Evolutionary conservation across 2,888 invertebrate species (phyloP).

Genomic region (Torymus auratus): DNA sequence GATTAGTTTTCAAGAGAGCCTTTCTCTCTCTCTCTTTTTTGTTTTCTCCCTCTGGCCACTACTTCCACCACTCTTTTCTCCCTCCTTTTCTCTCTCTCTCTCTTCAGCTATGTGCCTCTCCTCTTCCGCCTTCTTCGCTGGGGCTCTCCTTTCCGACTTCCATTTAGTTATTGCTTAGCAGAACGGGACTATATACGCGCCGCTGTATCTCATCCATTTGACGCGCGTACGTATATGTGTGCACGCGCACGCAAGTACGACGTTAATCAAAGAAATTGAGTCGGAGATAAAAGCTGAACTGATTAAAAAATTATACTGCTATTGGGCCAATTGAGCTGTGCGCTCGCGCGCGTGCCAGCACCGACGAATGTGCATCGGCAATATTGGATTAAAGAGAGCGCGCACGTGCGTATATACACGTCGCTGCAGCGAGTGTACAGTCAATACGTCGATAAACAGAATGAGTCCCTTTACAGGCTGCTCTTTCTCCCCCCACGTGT

Average conservation of each 20-base stretch:
- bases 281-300: conserved; percentile 40
- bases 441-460: conserved; percentile 29
- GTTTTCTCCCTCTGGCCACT: conserved; percentile 60
- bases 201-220: neutral
- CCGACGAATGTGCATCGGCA: conserved; percentile 29
- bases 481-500: conserved; percentile 17
- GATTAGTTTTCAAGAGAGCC: conserved; percentile 69
- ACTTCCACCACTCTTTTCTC: conserved; percentile 31
- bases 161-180: conserved; percentile 55
- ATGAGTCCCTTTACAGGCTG: conserved; percentile 34
- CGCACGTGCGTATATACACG: no score
- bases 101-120: conserved; percentile 45
- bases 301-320: conserved; percentile 54
- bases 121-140: conserved; percentile 29
- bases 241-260: conserved; percentile 5
- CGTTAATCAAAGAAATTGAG: conserved; percentile 58
- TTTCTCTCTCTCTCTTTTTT: conserved; percentile 59
- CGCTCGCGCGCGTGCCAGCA: neutral
- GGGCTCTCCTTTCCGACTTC: conserved; percentile 45
- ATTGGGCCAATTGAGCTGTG: conserved; percentile 18
- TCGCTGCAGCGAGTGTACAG: neutral
- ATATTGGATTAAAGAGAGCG: conserved; percentile 44
- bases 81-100: conserved; percentile 34
- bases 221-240: neutral
- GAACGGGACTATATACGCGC: neutral